Evolutionary conservation across 2,888 invertebrate genomes (phyloP).

Genomic region (Drosophila meridiana): DNA sequence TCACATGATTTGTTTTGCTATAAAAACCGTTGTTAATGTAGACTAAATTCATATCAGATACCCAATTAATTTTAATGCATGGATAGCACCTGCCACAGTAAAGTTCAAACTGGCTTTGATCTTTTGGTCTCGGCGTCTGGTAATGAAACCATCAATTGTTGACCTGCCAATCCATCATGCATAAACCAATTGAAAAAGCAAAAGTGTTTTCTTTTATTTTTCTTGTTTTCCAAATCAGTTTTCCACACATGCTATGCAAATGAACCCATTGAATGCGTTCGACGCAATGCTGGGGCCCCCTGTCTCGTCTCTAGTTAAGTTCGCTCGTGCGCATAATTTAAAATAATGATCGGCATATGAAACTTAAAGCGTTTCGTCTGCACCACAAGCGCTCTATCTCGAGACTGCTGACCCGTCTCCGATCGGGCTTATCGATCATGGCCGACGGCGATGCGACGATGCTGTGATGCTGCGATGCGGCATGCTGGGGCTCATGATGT

Average conservation of each 20-base stretch:
- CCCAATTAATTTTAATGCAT: constrained; percentile 5
- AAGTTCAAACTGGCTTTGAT: constrained; percentile 20
- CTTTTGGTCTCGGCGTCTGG: constrained; percentile 8
- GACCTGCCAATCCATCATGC: constrained; percentile 66
- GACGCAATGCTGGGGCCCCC: constrained; percentile 60
- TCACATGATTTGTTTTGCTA: not conserved
- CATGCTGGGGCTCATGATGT: constrained; percentile 49
- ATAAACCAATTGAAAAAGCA: constrained; percentile 57
- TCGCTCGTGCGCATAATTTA: constrained; percentile 80
- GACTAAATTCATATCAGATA: not conserved
- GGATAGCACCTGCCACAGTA: constrained; percentile 35
- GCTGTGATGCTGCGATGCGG: constrained; percentile 15
- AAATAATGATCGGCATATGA: constrained; percentile 77
- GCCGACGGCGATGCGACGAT: constrained; percentile 34
- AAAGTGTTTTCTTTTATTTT: constrained; percentile 45
- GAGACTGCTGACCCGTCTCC: constrained; percentile 28
- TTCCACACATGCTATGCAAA: constrained; percentile 69
- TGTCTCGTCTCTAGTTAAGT: constrained; percentile 25
- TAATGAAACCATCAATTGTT: constrained; percentile 72
- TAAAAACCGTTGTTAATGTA: not conserved
- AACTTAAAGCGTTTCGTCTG: constrained; percentile 78
- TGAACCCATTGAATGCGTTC: constrained; percentile 66
- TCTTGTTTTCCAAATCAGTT: constrained; percentile 48
- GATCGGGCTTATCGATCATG: constrained; percentile 70
- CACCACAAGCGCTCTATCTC: constrained; percentile 18